Conservation (phyloP, 2,113 vertebrate species). For the Holacanthus passer region DNA sequence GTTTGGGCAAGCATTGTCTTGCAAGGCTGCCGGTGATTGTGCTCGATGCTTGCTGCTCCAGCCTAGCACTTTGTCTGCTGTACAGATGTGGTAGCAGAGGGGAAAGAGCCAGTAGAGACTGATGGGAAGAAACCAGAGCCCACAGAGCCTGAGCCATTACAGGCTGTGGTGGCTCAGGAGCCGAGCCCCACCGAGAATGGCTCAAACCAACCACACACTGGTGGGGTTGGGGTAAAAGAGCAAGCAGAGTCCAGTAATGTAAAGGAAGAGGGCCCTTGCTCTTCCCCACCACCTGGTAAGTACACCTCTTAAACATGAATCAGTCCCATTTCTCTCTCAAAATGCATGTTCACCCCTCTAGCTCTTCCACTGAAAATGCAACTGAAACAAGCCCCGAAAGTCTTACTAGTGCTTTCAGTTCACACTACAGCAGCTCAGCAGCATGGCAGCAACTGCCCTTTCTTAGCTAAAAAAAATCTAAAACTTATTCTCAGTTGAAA, state of each 20-base stretch:
- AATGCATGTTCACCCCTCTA: slow-evolving; percentile 51
- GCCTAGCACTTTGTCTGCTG: slow-evolving; percentile 83
- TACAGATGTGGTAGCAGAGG: slow-evolving; percentile 83
- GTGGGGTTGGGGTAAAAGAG: slow-evolving; percentile 69
- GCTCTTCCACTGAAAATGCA: slow-evolving; percentile 21
- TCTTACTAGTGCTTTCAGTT: neutral
- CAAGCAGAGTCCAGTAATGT: slow-evolving; percentile 58
- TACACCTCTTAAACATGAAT: slow-evolving; percentile 55
- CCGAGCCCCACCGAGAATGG: slow-evolving; percentile 57
- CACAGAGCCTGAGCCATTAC: slow-evolving; percentile 65
- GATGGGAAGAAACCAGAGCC: slow-evolving; percentile 77
- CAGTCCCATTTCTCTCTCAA: slow-evolving; percentile 64
- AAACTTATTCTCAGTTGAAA: slow-evolving; percentile 15
- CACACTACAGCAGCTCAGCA: slow-evolving; percentile 35
- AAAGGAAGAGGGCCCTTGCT: slow-evolving; percentile 71
- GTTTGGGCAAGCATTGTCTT: slow-evolving; percentile 66
- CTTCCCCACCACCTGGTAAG: slow-evolving; percentile 78
- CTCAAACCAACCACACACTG: slow-evolving; percentile 62
- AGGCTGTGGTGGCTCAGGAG: slow-evolving; percentile 70
- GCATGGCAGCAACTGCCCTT: slow-evolving; percentile 24
- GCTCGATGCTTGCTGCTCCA: slow-evolving; percentile 81
- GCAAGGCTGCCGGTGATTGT: slow-evolving; percentile 61
- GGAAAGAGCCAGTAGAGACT: slow-evolving; percentile 75
- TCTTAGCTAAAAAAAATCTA: neutral
- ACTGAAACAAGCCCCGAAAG: slow-evolving; percentile 21